These are phyloP conservation scores for Sebastes steindachneri DNA, from an alignment of 2,797 vertebrate species.

Conservation along the genomic window DNA sequence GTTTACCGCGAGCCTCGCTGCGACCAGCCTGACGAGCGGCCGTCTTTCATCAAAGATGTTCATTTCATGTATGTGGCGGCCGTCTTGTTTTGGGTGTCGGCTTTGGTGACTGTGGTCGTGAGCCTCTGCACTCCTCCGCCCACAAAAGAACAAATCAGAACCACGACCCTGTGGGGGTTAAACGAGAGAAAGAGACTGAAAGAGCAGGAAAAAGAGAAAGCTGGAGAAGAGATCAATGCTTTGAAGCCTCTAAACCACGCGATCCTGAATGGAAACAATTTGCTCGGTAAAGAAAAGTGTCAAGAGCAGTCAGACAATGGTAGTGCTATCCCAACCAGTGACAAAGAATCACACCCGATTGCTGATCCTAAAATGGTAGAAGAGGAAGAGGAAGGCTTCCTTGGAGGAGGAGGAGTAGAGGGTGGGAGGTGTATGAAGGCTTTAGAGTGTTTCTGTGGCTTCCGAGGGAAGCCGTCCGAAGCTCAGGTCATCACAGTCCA, in stretches of 20 bases:
- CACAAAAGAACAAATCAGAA: constrained; percentile 85
- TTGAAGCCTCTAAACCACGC: constrained; percentile 21
- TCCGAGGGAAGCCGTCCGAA: constrained; percentile 5
- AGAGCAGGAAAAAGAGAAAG: not conserved
- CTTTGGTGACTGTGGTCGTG: constrained; percentile 84
- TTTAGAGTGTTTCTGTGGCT: constrained; percentile 44
- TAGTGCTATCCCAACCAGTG: not conserved
- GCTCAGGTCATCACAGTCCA: constrained; percentile 5
- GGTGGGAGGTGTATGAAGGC: constrained; percentile 16
- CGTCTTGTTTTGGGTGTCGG: constrained; percentile 91
- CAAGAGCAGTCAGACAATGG: not conserved
- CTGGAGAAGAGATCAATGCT: not conserved
- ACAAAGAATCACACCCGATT: not conserved
- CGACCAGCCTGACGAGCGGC: constrained; percentile 88
- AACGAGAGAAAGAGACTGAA: constrained; percentile 32
- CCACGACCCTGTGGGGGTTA: constrained; percentile 91
- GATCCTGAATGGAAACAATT: not conserved
- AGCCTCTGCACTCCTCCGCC: constrained; percentile 91
- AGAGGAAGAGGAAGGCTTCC: not conserved
- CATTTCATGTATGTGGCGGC: constrained; percentile 97
- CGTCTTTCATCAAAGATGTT: constrained; percentile 89
- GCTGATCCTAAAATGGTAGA: not conserved
- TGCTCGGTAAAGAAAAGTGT: not conserved
- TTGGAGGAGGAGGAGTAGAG: not conserved
- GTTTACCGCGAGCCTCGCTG: constrained; percentile 91